phyloP scores from a whole-genome alignment of 2,113 vertebrate genomes.

The Cyanistes caeruleus region DNA sequence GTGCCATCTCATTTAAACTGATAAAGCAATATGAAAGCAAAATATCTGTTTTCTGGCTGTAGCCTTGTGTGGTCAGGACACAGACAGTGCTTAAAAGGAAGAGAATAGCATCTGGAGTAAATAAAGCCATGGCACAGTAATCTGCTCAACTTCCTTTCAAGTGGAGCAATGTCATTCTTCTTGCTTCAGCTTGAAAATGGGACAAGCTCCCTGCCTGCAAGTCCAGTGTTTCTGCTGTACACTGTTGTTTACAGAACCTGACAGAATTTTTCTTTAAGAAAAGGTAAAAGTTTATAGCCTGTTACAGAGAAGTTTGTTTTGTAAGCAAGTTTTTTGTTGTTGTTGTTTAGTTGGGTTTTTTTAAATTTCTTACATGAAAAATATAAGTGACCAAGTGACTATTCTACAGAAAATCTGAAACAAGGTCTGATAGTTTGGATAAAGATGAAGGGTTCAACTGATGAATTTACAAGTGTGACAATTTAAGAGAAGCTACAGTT shows the following conservation, averaged over 20 bases:
- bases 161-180: slow-evolving; percentile 1
- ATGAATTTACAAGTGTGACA: background rate
- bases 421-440: background rate
- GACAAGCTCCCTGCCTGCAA: background rate
- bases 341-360: background rate
- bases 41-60: background rate
- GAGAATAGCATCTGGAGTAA: slow-evolving; percentile 47
- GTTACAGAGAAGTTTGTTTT: background rate
- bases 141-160: slow-evolving; percentile 26
- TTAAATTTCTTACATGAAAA: background rate
- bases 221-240: background rate
- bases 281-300: background rate
- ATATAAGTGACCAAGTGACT: background rate
- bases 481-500: background rate
- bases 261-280: background rate
- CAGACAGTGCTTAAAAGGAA: slow-evolving; percentile 34
- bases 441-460: background rate
- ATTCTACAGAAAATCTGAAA: background rate
- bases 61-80: slow-evolving; percentile 18
- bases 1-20: background rate
- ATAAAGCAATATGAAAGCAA: background rate
- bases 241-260: background rate
- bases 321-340: background rate
- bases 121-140: slow-evolving; percentile 23
- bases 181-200: slow-evolving; percentile 1